phyloP scores from a whole-genome alignment of 2,113 vertebrate species.

The Peucedramus taeniatus region DNA sequence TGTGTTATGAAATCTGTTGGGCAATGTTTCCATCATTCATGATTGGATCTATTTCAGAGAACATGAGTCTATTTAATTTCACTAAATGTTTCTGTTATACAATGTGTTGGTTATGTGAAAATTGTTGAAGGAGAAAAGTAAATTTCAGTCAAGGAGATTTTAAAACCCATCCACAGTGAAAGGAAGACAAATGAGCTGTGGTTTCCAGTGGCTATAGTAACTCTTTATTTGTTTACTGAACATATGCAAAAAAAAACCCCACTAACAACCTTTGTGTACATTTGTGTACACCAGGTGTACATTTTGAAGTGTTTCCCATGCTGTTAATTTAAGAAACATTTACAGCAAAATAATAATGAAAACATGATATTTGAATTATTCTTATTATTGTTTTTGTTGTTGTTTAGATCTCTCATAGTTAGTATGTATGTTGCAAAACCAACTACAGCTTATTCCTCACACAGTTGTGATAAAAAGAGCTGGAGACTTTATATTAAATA shows the following conservation, averaged over 20 bases:
- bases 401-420: background rate
- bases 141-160: background rate
- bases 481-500: background rate
- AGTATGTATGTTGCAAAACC: background rate
- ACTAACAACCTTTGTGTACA: background rate
- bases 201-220: background rate
- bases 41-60: background rate
- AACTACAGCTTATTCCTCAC: background rate
- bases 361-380: background rate
- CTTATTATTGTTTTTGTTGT: background rate
- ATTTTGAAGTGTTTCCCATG: background rate
- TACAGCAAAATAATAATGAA: background rate
- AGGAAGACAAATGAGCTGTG: background rate
- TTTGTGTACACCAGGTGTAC: background rate
- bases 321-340: background rate
- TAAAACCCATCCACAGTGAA: background rate
- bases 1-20: background rate
- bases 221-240: background rate
- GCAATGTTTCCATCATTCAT: background rate
- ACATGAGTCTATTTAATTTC: background rate
- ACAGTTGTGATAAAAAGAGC: background rate
- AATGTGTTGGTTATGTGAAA: background rate
- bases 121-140: background rate
- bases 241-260: fast-evolving
- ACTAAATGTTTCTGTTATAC: background rate